phyloP scores from a whole-genome alignment of 92 coral and sea anemone species.

The Heteractis magnifica region DNA sequence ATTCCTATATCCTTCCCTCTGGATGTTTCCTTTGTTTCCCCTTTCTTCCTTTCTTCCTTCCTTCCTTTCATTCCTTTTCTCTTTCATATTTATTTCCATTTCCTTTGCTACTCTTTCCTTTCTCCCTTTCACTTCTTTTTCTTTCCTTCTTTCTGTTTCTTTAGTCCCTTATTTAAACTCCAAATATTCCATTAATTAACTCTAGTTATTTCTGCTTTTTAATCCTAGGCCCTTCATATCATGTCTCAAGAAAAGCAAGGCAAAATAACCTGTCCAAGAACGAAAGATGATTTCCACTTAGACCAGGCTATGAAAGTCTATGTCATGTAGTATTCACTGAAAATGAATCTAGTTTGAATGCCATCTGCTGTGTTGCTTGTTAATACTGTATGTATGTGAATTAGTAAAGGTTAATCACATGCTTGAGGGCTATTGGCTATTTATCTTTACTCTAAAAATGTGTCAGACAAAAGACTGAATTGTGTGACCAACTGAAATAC shows the following conservation, averaged over 20 bases:
- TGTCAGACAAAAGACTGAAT: too few relatives aligned
- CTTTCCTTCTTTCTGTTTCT: background rate
- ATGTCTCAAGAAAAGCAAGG: conserved; percentile 92
- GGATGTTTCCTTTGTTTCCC: too few relatives aligned
- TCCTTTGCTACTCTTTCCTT: background rate
- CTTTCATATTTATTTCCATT: background rate
- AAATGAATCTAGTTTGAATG: too few relatives aligned
- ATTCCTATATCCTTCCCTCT: too few relatives aligned
- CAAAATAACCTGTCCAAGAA: conserved; percentile 79
- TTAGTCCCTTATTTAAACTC: background rate
- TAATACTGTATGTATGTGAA: background rate
- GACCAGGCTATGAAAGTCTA: conserved; percentile 96
- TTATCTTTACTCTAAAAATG: too few relatives aligned
- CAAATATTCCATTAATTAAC: too few relatives aligned
- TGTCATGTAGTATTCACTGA: conserved; percentile 64
- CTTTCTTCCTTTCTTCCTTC: background rate
- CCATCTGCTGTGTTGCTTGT: background rate
- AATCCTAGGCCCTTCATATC: conserved; percentile 74
- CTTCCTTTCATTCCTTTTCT: background rate
- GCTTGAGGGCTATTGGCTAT: too few relatives aligned
- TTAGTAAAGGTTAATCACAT: too few relatives aligned
- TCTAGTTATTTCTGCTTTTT: background rate
- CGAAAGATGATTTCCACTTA: conserved; percentile 76
- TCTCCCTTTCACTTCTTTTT: background rate
- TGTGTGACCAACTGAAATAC: too few relatives aligned